Base-by-base conservation (phyloP, 2,797 vertebrate genomes). In the Tarsius wallacei region DNA sequence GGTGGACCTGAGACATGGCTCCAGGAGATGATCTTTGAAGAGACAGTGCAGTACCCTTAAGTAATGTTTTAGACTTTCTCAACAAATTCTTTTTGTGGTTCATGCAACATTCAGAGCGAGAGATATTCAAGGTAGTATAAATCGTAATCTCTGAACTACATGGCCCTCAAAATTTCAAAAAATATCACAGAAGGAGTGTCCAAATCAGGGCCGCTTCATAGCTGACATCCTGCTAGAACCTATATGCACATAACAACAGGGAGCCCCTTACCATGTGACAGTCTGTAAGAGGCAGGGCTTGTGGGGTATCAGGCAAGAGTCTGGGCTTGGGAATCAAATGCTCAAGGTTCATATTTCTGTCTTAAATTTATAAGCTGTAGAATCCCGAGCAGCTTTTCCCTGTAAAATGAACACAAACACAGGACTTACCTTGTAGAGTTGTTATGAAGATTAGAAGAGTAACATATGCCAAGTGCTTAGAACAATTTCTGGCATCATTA, bases 351-450 rank as follows among this genome's bases (percentile, higher is more conserved):
- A 70, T 4, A 61, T 16, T 90, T 36, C 31, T 82, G 42, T 8
- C 63, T 33, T 1, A 66, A 51, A 66, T 17, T 95, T 77, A 10
- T 0, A 36, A 74, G 16, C 33, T 64, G 24, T n/a, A 17, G 74
- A 87, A 51, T 1, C 7, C 71, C 47, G 28, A 87, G 31, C 49
- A 74, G 21, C 33, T 90, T 59, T 31, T 66, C 26, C 59, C 9
- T 77, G 36, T 80, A 87, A 90, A 94, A 64, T 78, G 42, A 24
- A 63, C 36, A 28, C 61, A 90, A 93, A 96, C 24, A 33, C 49
- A 80, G 3, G 10, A 76, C 33, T 19, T 85, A 59, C 47, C 31
- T 85, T 81, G 36, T 7, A 36, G 13, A 77, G 14, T 28, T 85
- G 4, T 87, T 93, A 91, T 36, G 24, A 80, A 73, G 16, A 87